Base-by-base conservation (phyloP, 1,140 invertebrate genomes). In the Macrosteles quadrilineatus region DNA sequence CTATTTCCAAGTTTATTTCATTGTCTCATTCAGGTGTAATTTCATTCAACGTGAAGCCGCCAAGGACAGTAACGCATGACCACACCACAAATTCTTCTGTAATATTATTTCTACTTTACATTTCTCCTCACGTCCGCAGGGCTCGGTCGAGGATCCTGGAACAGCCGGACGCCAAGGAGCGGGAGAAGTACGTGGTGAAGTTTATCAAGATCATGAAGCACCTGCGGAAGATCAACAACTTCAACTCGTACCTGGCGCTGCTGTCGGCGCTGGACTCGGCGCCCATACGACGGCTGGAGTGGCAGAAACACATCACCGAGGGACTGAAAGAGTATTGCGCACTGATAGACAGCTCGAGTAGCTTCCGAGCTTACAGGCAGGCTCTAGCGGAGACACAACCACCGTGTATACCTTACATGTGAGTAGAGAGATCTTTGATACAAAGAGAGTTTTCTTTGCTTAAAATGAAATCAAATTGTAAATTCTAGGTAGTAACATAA, bases 161-260 rank as follows among this genome's bases (percentile, higher is more conserved):
- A 73, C 88, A 91, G 71, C 86, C 91, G 72, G 93, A 96, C 73
- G 91, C 93, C 11, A 94, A 94, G 77, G 95, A 98, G 73, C 86
- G 97, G n/a, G 97, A 99, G 82, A 93, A 92, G 79, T 96, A 96
- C 79, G 93, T 98, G 43, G 89, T 92, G 69, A 99, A 99, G 79
- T 98, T 98, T 78, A 94, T 99, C 40, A 99, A 99, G 82, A 97
- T 99, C 57, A 98, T 99, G 96, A 97, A 98, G 83, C 91, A 95
- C 77, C 83, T 99, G 69, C 85, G 97, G 70, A 98, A 98, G 80
- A 91, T 99, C 78, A 98, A 97, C 80, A 99, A 99, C 82, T 99
- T 98, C 79, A 99, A 99, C 83, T 98, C 96, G 43, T 98, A 98
- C 84, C 83, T 99, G 73, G 97, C 97, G 3, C 84, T 99, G 70